phyloP scores from a whole-genome alignment of 2,797 vertebrate species.

The Pangasius djambal region DNA sequence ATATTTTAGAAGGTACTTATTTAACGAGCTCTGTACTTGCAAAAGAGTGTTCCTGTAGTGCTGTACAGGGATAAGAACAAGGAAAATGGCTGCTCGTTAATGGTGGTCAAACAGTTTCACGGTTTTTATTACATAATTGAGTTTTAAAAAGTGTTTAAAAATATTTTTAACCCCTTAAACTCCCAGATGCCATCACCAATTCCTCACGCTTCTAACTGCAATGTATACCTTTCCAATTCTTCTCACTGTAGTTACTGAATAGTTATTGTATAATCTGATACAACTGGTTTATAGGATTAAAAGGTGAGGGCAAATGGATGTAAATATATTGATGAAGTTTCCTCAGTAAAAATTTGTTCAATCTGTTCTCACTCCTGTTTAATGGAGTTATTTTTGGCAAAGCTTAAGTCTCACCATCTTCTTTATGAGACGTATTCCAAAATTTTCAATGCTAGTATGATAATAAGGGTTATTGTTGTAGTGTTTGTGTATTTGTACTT shows the following conservation, averaged over 20 bases:
- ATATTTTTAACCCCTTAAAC: background rate
- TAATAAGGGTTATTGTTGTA: conserved; percentile 34
- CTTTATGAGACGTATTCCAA: conserved; percentile 25
- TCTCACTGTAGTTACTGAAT: background rate
- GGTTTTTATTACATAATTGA: conserved; percentile 49
- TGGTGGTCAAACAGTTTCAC: conserved; percentile 41
- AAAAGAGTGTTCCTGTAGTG: conserved; percentile 42
- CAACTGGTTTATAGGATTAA: background rate
- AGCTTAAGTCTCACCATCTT: background rate
- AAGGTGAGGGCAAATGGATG: conserved; percentile 9
- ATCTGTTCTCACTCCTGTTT: background rate
- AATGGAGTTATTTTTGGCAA: background rate
- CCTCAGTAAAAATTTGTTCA: background rate
- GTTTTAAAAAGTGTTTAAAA: conserved; percentile 44
- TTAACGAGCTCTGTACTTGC: conserved; percentile 48
- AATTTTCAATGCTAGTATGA: conserved; percentile 37
- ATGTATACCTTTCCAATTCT: background rate
- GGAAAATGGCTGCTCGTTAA: conserved; percentile 49
- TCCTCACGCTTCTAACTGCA: background rate
- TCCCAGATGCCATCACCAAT: background rate
- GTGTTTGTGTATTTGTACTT: conserved; percentile 48
- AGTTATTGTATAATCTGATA: background rate
- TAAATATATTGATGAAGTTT: conserved; percentile 16
- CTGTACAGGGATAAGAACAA: conserved; percentile 38
- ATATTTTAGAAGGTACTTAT: conserved; percentile 52